Base-by-base conservation (phyloP, 2,113 vertebrate species). In the Urocynchramus pylzowi region DNA sequence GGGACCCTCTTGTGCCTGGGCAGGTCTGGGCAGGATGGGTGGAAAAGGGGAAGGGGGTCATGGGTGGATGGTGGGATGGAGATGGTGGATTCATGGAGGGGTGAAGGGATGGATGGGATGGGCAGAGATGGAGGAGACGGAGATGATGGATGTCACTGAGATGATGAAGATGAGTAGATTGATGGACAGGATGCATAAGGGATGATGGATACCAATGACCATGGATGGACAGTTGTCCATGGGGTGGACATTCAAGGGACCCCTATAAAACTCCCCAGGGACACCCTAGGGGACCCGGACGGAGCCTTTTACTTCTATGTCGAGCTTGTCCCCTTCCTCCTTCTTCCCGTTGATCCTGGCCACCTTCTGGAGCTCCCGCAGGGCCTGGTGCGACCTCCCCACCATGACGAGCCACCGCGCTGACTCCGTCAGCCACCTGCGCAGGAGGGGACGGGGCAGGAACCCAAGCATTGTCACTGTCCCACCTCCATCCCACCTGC, bases 401-500 rank as follows among this genome's bases (percentile, higher is more conserved):
- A n/a, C 69, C 82, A 84, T 84, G 50, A 84, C 69, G 10, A 84
- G 82, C 82, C 82, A 84, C 28, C 82, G 50, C 12, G 82, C 82
- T 1, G 82, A 84, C 59, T 84, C 82, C 5, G 49, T 84, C 69
- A 84, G 69, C 82, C 82, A 74, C 82, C 82, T 74, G 69, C 0
- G 0, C 4, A 0, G 24, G 65, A 28, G 53, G 79, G 23, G 23
- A 11, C 3, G 0, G 30, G 19, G 3, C 53, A 14, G 44, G 65
- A 19, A 8, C 16, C 5, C 41, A 1, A 1, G 17, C 15, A 2
- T 5, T 0, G 14, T 7, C 81, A 27, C 3, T 3, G 33, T 31
- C 24, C 45, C 64, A 13, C 45, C 67, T 10, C 31, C 16, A 2
- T 3, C 24, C 45, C 8, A 3, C 16, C 4, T 0, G 13, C 27